phyloP scores from a whole-genome alignment of 2,888 invertebrate genomes.

The Sinohyriopsis cumingii region DNA sequence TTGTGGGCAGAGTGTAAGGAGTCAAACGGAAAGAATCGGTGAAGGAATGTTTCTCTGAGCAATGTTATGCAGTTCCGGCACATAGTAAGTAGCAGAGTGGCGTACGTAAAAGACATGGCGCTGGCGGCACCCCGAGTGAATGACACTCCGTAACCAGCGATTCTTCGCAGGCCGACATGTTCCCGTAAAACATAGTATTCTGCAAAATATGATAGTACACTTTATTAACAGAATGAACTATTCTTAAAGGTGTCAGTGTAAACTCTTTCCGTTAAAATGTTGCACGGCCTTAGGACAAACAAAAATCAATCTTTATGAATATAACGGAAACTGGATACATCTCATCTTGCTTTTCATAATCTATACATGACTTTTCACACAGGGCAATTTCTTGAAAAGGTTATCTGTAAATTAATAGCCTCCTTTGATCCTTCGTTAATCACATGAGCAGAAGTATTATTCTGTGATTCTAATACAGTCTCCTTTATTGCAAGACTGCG shows the following conservation, averaged over 20 bases:
- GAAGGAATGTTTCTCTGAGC: conserved; percentile 76
- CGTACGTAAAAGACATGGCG: conserved; percentile 78
- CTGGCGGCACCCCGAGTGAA: conserved; percentile 78
- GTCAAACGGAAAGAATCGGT: conserved; percentile 78
- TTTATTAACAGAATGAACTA: conserved; percentile 21
- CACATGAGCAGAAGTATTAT: too few species aligned
- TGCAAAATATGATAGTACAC: conserved; percentile 44
- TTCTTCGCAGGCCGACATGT: conserved; percentile 76
- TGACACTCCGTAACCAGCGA: conserved; percentile 77
- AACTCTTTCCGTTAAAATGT: too few species aligned
- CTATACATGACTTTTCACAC: too few species aligned
- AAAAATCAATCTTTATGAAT: too few species aligned
- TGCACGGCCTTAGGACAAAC: conserved; percentile 46
- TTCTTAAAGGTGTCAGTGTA: too few species aligned
- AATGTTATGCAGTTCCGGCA: conserved; percentile 77
- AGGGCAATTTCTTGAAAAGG: too few species aligned
- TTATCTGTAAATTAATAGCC: too few species aligned
- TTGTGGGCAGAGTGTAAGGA: conserved; percentile 77
- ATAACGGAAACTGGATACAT: too few species aligned
- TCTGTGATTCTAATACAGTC: too few species aligned
- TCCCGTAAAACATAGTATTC: conserved; percentile 77
- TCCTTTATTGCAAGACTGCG: too few species aligned
- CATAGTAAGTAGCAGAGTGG: conserved; percentile 77
- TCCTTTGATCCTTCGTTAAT: too few species aligned
- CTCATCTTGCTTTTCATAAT: too few species aligned